These are phyloP conservation scores for Neoarius graeffei DNA, from an alignment of 2,113 vertebrate genomes.

Conservation along the genomic window DNA sequence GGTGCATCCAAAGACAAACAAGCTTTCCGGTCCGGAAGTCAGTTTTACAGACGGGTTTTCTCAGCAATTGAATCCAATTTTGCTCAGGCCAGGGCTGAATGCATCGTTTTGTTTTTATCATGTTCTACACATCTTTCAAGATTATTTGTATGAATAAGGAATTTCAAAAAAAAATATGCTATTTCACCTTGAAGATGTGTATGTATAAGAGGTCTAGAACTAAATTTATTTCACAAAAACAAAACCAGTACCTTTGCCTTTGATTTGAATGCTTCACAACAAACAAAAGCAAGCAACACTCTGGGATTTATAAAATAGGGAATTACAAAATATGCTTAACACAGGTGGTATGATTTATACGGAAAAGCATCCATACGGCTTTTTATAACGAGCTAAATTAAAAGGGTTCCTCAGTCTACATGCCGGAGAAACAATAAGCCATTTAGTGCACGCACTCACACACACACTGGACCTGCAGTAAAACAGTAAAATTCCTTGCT, in stretches of 20 bases:
- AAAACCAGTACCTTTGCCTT: neutral
- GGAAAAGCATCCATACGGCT: slow-evolving; percentile 61
- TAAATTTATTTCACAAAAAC: neutral
- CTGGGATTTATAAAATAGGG: neutral
- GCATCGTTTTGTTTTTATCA: neutral
- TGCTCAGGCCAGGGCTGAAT: neutral
- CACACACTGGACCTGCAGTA: slow-evolving; percentile 59
- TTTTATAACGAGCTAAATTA: slow-evolving; percentile 47
- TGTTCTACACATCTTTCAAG: neutral
- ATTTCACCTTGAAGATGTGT: neutral
- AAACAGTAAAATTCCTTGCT: slow-evolving; percentile 54
- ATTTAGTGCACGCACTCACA: slow-evolving; percentile 47
- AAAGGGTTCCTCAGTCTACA: slow-evolving; percentile 48
- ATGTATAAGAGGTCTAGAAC: neutral
- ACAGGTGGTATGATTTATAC: slow-evolving; percentile 48
- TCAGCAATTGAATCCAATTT: neutral
- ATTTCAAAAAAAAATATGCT: too few relatives aligned
- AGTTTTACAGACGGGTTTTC: neutral
- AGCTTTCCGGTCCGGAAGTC: neutral
- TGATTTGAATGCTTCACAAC: neutral
- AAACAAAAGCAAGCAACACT: neutral
- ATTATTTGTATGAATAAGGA: neutral
- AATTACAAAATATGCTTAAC: neutral
- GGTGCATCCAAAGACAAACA: neutral
- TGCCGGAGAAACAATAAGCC: slow-evolving; percentile 57